Evolutionary conservation across 2,888 invertebrate species (phyloP), one percentile per base, ranked within the genome.

Genomic region (Eristalis intricaria): DNA sequence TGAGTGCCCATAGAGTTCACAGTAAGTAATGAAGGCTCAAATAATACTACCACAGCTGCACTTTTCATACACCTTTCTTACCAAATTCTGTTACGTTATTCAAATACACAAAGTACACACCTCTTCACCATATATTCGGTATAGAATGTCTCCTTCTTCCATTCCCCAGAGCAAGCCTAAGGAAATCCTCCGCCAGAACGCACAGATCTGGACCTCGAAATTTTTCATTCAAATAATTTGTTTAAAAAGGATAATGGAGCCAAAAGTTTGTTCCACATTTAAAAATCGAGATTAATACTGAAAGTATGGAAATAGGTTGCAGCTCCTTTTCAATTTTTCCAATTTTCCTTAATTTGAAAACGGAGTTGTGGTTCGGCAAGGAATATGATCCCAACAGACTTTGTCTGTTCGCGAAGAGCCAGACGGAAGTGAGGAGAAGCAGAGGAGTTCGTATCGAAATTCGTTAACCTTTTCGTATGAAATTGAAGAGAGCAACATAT

Each of bases 351-450:
- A 19, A 22, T 40, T 58, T n/a, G 50, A 71, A 77, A 68, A 56
- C 29, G 50, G 58, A 77, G 58, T 56, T 69, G 80, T 32, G 26
- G 69, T 60, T 29, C 40, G 26, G 56, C 29, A 19, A 23, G 68
- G 77, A 70, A 82, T 74, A 50, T 40, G 81, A 85, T 80, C 85
- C 77, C 69, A 80, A 64, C 82, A 73, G 82, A 86, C 85, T 82
- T 70, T 77, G 82, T 76, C 81, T 81, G 50, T 61, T 70, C 69
- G 38, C 69, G 5, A 23, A 26, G 26, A 60, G 4, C 60, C 40
- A 69, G 65, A 60, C 32, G 61, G 61, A 73, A 68, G 50, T 63
- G 56, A 63, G 40, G 11, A 71, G 66, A 43, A 74, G 38, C 69
- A 64, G 68, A 74, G 19, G 50, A 29, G 71, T 8, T 63, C 32